phyloP scores from a whole-genome alignment of 2,797 vertebrate genomes.

The Hypotaenidia okinawae region DNA sequence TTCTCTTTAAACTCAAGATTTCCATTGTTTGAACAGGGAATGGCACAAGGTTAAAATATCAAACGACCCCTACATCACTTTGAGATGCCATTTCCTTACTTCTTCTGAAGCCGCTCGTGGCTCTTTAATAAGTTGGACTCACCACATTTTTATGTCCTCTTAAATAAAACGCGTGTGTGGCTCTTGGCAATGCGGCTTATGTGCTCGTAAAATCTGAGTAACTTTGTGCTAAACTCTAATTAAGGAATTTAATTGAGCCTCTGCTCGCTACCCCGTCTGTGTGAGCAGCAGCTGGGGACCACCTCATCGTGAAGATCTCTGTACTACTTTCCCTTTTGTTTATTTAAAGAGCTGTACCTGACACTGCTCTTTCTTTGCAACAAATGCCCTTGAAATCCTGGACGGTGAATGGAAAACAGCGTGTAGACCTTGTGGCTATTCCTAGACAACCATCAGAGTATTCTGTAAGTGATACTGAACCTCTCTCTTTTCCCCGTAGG shows the following conservation, averaged over 20 bases:
- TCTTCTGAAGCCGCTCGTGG: not conserved
- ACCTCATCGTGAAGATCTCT: conserved; percentile 55
- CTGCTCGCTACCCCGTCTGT: conserved; percentile 58
- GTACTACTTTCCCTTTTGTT: conserved; percentile 17
- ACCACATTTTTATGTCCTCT: conserved; percentile 22
- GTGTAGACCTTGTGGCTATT: not conserved
- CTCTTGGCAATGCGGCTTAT: conserved; percentile 6
- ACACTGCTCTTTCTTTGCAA: conserved; percentile 2
- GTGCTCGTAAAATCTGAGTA: conserved; percentile 30
- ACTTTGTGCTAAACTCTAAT: conserved; percentile 42
- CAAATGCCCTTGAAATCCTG: conserved; percentile 66
- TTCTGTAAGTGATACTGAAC: not conserved
- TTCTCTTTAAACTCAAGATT: conserved; percentile 3
- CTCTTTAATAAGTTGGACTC: conserved; percentile 31
- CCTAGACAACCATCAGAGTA: not conserved
- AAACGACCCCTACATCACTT: not conserved
- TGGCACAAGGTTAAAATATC: not conserved
- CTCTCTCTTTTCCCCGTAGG: not conserved
- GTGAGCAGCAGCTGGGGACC: conserved; percentile 33
- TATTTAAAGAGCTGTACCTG: conserved; percentile 49
- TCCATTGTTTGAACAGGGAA: not conserved
- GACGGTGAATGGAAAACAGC: not conserved
- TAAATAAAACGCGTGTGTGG: conserved; percentile 6
- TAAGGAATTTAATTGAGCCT: conserved; percentile 58
- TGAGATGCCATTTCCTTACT: not conserved